phyloP scores from a whole-genome alignment of 2,797 vertebrate genomes.

The Microctenopoma lineatum region DNA sequence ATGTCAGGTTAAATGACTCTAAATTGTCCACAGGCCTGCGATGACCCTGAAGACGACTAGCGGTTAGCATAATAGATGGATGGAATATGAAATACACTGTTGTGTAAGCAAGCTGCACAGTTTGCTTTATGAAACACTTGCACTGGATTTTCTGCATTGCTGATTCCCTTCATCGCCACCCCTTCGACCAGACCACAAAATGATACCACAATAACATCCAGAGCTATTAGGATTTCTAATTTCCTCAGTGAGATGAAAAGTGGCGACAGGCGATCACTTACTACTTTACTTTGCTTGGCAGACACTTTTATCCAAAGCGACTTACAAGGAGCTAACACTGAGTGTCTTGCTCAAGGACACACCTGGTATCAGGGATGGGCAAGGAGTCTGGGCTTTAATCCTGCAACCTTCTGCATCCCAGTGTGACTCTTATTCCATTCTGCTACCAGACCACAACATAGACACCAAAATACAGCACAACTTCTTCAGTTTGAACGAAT shows the following conservation, averaged over 20 bases:
- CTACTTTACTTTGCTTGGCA: too few species aligned
- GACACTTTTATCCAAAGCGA: too few species aligned
- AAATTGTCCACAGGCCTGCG: too few species aligned
- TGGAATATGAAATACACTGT: not conserved
- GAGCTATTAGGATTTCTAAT: conserved; percentile 25
- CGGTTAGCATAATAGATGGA: too few species aligned
- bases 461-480: conserved; percentile 6
- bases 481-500: not conserved
- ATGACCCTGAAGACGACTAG: too few species aligned
- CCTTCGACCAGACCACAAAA: conserved; percentile 26
- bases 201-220: conserved; percentile 31
- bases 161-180: conserved; percentile 14
- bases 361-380: too few species aligned
- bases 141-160: conserved; percentile 16
- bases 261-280: conserved; percentile 12
- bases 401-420: too few species aligned
- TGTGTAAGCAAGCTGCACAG: conserved; percentile 6
- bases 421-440: too few species aligned
- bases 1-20: too few species aligned
- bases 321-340: too few species aligned
- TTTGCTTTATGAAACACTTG: conserved; percentile 23
- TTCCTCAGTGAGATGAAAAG: conserved; percentile 31
- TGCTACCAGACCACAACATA: conserved; percentile 7
- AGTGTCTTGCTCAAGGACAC: too few species aligned
- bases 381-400: too few species aligned